Base-by-base conservation (phyloP, 2,113 vertebrate genomes). In the Melanerpes formicivorus region DNA sequence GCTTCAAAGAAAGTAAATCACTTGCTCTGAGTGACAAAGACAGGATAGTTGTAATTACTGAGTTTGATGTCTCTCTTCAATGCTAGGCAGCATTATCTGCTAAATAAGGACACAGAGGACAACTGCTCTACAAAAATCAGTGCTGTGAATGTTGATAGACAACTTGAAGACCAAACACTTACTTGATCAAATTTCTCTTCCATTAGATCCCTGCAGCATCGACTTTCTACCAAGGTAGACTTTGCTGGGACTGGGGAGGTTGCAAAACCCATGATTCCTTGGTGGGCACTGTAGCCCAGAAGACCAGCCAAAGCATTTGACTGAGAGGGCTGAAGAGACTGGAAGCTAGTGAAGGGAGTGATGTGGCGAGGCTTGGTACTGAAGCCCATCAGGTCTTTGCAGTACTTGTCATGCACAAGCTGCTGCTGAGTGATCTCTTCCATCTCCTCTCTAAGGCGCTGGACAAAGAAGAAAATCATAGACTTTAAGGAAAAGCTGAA, bases 381-480 rank as follows among this genome's bases (percentile, higher is more conserved):
- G 22, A 99, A 99, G 78, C 99, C 98, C 98, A 99, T 98, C 87
- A 99, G 95, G 83, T 99, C 99, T 93, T 99, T 99, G 98, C 99
- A 99, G 97, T 99, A 99, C 84, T 99, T 99, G 96, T 99, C 99
- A 3, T 99, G 99, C 9, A 99, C 99, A 92, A 99, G 96, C 96
- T 99, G 99, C 97, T 99, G 99, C 97, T 99, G 99, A 3, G 99
- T 99, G 95, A 99, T 99, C 88, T 99, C 99, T 86, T 99, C 99
- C 99, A 99, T 99, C 90, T 99, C 99, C 94, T 99, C 99, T 54
- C 99, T 98, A 96, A 99, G 98, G 67, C 99, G 99, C 99, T 99
- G 90, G 5, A 85, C 2, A 59, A 16, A 34, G 18, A 3, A 66
- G 18, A 90, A 75, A 75, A 90, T 8, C 25, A 85, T 11, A 10